phyloP scores from a whole-genome alignment of 2,888 invertebrate genomes.

The Blera fallax region DNA sequence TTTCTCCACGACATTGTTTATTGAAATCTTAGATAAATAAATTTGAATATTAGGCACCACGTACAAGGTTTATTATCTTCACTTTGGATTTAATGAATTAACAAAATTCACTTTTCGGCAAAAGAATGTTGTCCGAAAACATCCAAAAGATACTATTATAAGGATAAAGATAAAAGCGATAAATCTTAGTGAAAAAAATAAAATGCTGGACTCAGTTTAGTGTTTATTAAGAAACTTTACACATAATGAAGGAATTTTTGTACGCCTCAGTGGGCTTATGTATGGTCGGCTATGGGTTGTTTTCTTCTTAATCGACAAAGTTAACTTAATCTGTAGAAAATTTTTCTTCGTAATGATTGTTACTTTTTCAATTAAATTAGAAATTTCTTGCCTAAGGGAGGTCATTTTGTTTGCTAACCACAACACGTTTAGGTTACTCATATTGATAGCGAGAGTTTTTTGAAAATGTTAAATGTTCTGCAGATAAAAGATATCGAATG shows the following conservation, averaged over 20 bases:
- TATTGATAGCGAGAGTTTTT: not conserved
- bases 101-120: not conserved
- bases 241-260: conserved; percentile 34
- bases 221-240: conserved; percentile 41
- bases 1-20: not conserved
- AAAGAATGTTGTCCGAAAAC: not conserved
- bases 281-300: not conserved
- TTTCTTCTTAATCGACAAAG: conserved; percentile 33
- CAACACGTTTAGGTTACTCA: not conserved
- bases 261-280: not conserved
- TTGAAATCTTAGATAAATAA: not conserved
- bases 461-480: no score
- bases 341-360: conserved; percentile 1
- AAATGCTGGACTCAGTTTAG: conserved; percentile 11
- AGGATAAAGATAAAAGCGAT: conserved; percentile 20
- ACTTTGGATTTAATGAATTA: not conserved
- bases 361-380: conserved; percentile 28
- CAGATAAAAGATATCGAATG: no score
- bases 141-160: not conserved
- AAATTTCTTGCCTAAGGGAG: not conserved
- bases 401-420: not conserved
- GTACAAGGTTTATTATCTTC: not conserved
- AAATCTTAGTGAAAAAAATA: conserved; percentile 31
- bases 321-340: conserved; percentile 13
- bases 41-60: not conserved